Base-by-base conservation (phyloP, 2,888 invertebrate genomes). In the Xylota sylvarum region DNA sequence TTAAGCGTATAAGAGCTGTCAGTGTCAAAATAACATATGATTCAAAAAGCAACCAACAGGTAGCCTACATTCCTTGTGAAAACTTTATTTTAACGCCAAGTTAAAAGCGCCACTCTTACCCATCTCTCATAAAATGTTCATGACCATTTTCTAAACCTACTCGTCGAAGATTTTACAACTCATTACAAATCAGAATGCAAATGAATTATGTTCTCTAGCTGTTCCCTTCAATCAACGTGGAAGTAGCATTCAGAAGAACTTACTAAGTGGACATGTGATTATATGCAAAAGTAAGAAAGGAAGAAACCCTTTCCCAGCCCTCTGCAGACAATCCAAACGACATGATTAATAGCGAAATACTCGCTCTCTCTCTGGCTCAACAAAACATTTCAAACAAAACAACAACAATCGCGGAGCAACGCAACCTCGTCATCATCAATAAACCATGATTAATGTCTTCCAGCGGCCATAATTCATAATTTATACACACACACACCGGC, bases 361-460 rank as follows among this genome's bases (percentile, higher is more conserved):
- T 60, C 67, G 46, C 19, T 43, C 50, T 74, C 52, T 70, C 27
- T 76, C 48, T 56, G 17, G 40, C 27, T 58, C 67, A 62, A 62
- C 76, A 65, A 58, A 81, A 76, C 77, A 82, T 81, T 69, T 69
- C 62, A 77, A 69, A 70, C 37, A 35, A 37, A 35, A 64, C 65
- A 62, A 72, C 17, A 73, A 60, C 73, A 70, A 52, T 67, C 82
- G 82, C 78, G 73, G 48, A 86, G 81, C 73, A 86, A 69, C 86
- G 72, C 82, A 86, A 86, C 86, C 82, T 86, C 82, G 82, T 86
- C 86, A 82, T 86, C 86, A 86, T 86, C 86, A 86, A 86, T 86
- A 86, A 86, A 82, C 86, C 86, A 86, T 86, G 86, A 86, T 86
- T 86, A 86, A 86, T 86, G 86, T 40, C 86, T 86, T 86, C 86